A percentile compares a stretch with the other conserved stretches of the same genome.
phyloP scores from a whole-genome alignment of 2,797 vertebrate genomes.

The Emydoidea blandingii region DNA sequence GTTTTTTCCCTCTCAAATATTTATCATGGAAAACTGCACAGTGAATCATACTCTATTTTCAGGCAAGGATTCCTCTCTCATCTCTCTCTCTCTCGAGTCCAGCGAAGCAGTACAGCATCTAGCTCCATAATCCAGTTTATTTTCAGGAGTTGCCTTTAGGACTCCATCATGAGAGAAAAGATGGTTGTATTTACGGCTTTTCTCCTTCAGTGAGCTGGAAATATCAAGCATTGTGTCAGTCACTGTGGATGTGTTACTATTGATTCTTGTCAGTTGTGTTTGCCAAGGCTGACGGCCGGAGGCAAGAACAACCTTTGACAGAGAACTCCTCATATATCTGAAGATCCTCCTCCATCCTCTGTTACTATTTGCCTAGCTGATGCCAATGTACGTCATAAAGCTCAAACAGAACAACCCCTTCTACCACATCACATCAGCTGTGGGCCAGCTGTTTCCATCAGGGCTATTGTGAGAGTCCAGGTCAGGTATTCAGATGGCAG shows the following conservation, averaged over 20 bases:
- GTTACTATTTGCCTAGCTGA: background rate
- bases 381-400: background rate
- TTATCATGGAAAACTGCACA: background rate
- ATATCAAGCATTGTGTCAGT: background rate
- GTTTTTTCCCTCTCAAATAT: background rate
- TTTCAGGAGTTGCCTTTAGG: background rate
- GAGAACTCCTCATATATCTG: background rate
- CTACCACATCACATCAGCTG: background rate
- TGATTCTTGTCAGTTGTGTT: conserved; percentile 13
- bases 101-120: background rate
- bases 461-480: background rate
- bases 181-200: conserved; percentile 2
- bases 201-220: background rate
- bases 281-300: background rate
- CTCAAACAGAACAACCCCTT: background rate
- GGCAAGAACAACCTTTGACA: background rate
- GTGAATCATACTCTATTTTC: background rate
- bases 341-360: background rate
- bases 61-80: background rate
- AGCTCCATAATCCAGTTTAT: background rate
- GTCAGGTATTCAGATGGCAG: background rate
- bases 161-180: background rate
- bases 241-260: background rate
- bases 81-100: background rate
- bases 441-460: background rate